phyloP scores from a whole-genome alignment of 2,113 vertebrate genomes.

The Lasiurus cinereus region DNA sequence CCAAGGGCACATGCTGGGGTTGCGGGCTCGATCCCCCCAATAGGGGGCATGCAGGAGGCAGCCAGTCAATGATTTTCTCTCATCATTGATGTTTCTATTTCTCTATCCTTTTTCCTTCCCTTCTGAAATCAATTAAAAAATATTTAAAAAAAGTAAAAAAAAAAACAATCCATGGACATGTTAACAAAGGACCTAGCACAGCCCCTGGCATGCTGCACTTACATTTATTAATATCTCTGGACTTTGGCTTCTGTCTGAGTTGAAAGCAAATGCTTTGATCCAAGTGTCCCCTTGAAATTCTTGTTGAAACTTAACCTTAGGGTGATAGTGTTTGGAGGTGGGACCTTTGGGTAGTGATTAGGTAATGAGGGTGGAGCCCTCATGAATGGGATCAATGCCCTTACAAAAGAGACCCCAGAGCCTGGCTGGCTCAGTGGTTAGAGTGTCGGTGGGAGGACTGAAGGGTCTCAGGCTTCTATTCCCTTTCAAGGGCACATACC shows the following conservation, averaged over 20 bases:
- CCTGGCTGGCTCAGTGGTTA: too few species aligned
- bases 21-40: too few species aligned
- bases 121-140: too few species aligned
- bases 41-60: too few species aligned
- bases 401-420: background rate
- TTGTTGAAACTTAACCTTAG: background rate
- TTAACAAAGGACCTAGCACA: background rate
- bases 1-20: too few species aligned
- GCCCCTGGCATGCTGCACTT: background rate
- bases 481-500: too few species aligned
- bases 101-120: too few species aligned
- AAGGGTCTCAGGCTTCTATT: too few species aligned
- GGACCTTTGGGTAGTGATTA: background rate
- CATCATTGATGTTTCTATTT: too few species aligned
- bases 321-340: background rate
- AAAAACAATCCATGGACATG: background rate
- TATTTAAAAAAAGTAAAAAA: too few species aligned
- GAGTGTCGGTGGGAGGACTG: too few species aligned
- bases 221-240: background rate
- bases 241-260: background rate
- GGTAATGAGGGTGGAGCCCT: background rate
- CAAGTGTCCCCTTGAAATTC: background rate
- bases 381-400: background rate
- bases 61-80: too few species aligned
- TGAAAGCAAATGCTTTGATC: background rate